Conservation (phyloP, 2,888 invertebrate genomes). For the Eupithecia dodoneata region DNA sequence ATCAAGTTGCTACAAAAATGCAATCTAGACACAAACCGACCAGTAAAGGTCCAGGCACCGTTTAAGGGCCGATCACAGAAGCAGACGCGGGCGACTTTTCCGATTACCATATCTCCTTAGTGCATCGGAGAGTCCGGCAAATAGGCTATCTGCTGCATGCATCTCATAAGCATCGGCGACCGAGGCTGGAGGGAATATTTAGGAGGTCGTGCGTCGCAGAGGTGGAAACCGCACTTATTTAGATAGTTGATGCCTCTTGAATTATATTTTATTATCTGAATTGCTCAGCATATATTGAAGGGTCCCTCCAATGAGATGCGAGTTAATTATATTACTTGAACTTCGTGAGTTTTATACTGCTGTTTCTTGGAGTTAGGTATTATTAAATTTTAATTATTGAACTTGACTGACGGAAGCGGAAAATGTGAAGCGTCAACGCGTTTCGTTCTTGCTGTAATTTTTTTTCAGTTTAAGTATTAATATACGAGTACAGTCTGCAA, state of each 20-base stretch:
- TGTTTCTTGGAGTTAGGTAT: neutral
- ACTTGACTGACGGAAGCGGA: neutral
- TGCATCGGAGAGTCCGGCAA: slow-evolving; percentile 68
- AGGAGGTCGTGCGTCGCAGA: slow-evolving; percentile 65
- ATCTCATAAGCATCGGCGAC: slow-evolving; percentile 66
- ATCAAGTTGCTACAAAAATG: slow-evolving; percentile 20
- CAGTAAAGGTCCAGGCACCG: slow-evolving; percentile 38
- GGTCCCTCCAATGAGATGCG: neutral
- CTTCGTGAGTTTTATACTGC: neutral
- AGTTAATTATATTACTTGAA: neutral
- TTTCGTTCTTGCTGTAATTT: neutral
- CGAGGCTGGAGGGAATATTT: slow-evolving; percentile 61
- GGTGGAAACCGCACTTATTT: slow-evolving; percentile 66
- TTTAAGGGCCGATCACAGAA: slow-evolving; percentile 44
- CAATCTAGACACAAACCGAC: slow-evolving; percentile 21
- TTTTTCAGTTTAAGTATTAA: neutral
- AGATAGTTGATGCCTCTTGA: slow-evolving; percentile 51
- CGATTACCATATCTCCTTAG: slow-evolving; percentile 76
- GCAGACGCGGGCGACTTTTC: slow-evolving; percentile 57
- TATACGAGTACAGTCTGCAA: slow-evolving; percentile 21
- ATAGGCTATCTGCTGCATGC: slow-evolving; percentile 75
- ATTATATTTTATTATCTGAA: slow-evolving; percentile 38
- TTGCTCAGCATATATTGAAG: neutral
- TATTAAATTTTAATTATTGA: neutral
- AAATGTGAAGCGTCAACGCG: neutral